These are phyloP conservation scores for Uromys caudimaculatus DNA, from an alignment of 2,797 vertebrate species.

Conservation along the genomic window DNA sequence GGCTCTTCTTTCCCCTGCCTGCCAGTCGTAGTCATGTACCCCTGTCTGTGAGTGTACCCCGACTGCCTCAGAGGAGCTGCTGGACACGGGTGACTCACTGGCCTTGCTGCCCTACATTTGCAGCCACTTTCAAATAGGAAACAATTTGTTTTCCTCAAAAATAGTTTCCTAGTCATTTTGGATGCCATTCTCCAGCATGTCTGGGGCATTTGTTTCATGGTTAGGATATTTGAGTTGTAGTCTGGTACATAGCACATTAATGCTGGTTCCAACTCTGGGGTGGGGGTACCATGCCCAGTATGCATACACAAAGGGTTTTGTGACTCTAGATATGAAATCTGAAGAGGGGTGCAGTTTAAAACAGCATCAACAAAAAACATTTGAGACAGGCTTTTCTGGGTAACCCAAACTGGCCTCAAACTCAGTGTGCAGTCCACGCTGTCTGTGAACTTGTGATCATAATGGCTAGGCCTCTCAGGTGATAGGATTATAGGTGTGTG, in stretches of 20 bases:
- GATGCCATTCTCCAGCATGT: constrained; percentile 34
- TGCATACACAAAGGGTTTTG: neutral
- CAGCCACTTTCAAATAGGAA: constrained; percentile 49
- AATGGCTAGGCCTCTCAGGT: too few species aligned
- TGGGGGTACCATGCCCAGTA: neutral
- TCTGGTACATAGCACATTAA: neutral
- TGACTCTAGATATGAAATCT: too few species aligned
- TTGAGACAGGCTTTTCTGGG: too few species aligned
- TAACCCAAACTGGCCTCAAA: too few species aligned
- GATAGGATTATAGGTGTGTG: too few species aligned
- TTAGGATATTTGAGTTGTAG: neutral
- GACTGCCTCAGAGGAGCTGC: neutral
- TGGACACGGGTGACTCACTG: neutral
- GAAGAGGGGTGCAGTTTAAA: too few species aligned
- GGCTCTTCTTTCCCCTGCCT: constrained; percentile 20
- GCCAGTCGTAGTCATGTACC: neutral
- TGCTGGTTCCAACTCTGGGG: neutral
- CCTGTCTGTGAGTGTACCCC: neutral
- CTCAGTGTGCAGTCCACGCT: too few species aligned
- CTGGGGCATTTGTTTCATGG: constrained; percentile 20
- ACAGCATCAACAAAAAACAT: too few species aligned
- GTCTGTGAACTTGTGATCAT: too few species aligned
- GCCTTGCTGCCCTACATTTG: constrained; percentile 2
- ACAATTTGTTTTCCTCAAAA: neutral
- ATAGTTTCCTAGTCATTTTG: constrained; percentile 53